A percentile compares a stretch with the other conserved stretches of the same genome.
Conservation (phyloP, 2,888 invertebrate genomes). For the Argyresthia albistria region DNA sequence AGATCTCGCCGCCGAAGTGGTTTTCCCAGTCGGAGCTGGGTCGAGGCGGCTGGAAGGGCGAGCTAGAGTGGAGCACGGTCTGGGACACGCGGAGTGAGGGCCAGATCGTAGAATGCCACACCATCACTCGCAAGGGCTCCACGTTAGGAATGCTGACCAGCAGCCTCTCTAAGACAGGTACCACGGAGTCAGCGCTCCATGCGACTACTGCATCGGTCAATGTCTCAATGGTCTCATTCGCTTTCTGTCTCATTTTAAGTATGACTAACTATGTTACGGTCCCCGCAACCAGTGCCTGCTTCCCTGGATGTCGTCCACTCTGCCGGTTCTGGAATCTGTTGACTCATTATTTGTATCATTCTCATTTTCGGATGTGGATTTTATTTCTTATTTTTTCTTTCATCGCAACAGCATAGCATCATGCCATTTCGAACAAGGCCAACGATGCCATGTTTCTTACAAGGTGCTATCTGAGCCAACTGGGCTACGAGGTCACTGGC, state of each 20-base stretch:
- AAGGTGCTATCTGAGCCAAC: too few species aligned
- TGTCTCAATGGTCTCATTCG: not conserved
- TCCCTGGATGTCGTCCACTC: constrained; percentile 10
- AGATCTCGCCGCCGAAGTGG: constrained; percentile 29
- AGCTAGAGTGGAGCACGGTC: constrained; percentile 32
- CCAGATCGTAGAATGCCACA: constrained; percentile 46
- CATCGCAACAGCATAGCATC: too few species aligned
- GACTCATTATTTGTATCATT: not conserved
- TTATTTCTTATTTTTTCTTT: too few species aligned
- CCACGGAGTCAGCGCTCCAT: not conserved
- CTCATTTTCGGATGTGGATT: not conserved
- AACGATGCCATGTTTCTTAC: too few species aligned
- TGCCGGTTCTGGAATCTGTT: constrained; percentile 3
- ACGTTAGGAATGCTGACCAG: constrained; percentile 48
- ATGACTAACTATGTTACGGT: not conserved
- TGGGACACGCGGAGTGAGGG: constrained; percentile 40
- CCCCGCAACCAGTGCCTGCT: not conserved
- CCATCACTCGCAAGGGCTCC: constrained; percentile 39
- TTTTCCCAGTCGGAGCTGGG: constrained; percentile 34
- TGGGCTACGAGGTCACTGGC: too few species aligned
- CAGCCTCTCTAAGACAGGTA: constrained; percentile 43
- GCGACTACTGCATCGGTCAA: not conserved
- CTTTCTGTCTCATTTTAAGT: not conserved
- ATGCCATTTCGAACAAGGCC: too few species aligned
- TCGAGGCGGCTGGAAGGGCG: constrained; percentile 46